Evolutionary conservation across 1,140 invertebrate species (phyloP).

Genomic region (Patella vulgata): DNA sequence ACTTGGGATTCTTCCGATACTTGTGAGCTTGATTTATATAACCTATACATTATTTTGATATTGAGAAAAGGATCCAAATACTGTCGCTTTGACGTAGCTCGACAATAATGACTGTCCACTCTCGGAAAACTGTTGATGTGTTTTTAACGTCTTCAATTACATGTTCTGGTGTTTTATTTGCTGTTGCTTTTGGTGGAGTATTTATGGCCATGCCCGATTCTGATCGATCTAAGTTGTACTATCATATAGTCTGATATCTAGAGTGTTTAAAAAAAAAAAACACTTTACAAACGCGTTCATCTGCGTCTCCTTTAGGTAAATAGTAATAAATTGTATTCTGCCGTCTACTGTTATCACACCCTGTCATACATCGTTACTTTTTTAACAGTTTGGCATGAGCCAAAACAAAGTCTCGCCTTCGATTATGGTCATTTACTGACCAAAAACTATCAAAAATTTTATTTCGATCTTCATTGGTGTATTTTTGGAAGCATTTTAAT

Average conservation of each 20-base stretch:
- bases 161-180: conserved; percentile 2
- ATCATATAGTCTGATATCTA: neutral
- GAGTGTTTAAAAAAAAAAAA: conserved; percentile 1
- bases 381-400: too few species aligned
- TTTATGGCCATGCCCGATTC: neutral
- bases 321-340: too few species aligned
- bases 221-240: neutral
- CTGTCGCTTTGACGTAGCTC: conserved; percentile 12
- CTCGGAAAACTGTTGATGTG: conserved; percentile 21
- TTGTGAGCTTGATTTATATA: conserved; percentile 15
- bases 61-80: conserved; percentile 7
- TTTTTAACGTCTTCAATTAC: conserved; percentile 4
- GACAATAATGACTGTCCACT: conserved; percentile 22
- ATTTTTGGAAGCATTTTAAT: too few species aligned
- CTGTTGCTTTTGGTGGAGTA: too few species aligned
- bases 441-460: too few species aligned
- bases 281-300: neutral
- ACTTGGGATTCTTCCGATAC: neutral
- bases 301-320: too few species aligned
- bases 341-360: too few species aligned
- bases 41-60: conserved; percentile 20
- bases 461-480: too few species aligned
- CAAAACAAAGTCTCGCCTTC: too few species aligned
- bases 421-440: too few species aligned
- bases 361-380: too few species aligned